Evolutionary conservation across 2,113 vertebrate genomes (phyloP), one percentile per base, ranked within the genome.

Genomic region (Muscicapa adusta): DNA sequence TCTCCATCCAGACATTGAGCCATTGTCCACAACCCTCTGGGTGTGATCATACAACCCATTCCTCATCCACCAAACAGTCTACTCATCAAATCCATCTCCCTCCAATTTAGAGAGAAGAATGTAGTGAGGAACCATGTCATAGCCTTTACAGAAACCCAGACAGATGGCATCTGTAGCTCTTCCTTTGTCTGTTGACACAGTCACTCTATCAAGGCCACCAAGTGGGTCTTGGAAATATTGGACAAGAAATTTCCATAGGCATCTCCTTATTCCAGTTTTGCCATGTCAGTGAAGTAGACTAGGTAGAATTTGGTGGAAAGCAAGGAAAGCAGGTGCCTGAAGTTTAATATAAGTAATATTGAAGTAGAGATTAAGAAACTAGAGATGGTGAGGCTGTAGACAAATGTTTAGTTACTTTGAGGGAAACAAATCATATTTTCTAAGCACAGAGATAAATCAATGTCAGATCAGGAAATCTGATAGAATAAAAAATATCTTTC

Each of bases 401-500:
- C 58, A 88, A 95, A 72, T 66, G n/a, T 40, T 89, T 56, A 68
- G 76, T 81, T 86, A 91, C 53, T 43, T 87, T 31, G 25, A 85
- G 34, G 50, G 71, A 85, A 95, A 93, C 50, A 88, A 91, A 87
- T 93, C 71, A 73, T 34, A 45, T 93, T 83, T 91, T 80, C 78
- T 63, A 77, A 83, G 78, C 47, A 62, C 25, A 83, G 47, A 90
- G 60, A 74, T 83, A 86, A 85, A 94, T 80, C 88, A 80, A 0
- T 54, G 82, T n/a, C 66, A 92, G 72, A 94, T 62, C 77, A 83
- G 70, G 54, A 73, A 86, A 86, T 86, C 51, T n/a, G 74, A 24
- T 33, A 76, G 70, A 89, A 91, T 61, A 94, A 89, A 94, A 94
- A 82, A 45, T 34, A 74, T 26, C 33, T 82, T 95, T 94, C 85